These are phyloP conservation scores for Limenitis arthemis DNA, from an alignment of 2,888 invertebrate species.

Conservation along the genomic window DNA sequence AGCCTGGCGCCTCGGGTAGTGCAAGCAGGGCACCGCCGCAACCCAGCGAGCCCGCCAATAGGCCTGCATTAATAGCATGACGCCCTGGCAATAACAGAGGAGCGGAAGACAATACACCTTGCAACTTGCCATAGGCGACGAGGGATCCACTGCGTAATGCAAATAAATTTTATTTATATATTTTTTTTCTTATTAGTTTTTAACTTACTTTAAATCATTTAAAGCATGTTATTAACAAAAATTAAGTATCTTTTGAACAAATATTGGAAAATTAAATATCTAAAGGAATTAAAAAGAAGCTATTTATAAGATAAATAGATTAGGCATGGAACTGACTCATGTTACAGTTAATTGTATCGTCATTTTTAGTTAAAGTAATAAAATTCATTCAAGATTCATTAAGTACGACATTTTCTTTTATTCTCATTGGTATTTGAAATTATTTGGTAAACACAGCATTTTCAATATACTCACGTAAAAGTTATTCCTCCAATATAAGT, in stretches of 20 bases:
- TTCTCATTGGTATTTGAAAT: too few species aligned
- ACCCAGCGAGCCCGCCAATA: slow-evolving; percentile 79
- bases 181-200: not conserved
- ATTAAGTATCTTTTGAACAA: too few species aligned
- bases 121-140: slow-evolving; percentile 92
- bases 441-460: not conserved
- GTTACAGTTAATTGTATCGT: not conserved
- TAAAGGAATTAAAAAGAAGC: too few species aligned
- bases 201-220: too few species aligned
- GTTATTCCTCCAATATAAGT: slow-evolving; percentile 93
- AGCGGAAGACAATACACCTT: slow-evolving; percentile 85
- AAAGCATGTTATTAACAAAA: too few species aligned
- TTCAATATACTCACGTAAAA: slow-evolving; percentile 74
- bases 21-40: slow-evolving; percentile 79
- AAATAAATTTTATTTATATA: not conserved
- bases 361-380: not conserved
- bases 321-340: not conserved
- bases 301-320: not conserved
- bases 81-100: slow-evolving; percentile 87
- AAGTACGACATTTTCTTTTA: too few species aligned
- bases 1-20: slow-evolving; percentile 76
- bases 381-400: not conserved
- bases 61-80: slow-evolving; percentile 80
- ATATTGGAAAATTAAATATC: too few species aligned
- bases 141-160: slow-evolving; percentile 79